Conservation (phyloP, 2,797 vertebrate genomes). For the Toxotes lorentzi region DNA sequence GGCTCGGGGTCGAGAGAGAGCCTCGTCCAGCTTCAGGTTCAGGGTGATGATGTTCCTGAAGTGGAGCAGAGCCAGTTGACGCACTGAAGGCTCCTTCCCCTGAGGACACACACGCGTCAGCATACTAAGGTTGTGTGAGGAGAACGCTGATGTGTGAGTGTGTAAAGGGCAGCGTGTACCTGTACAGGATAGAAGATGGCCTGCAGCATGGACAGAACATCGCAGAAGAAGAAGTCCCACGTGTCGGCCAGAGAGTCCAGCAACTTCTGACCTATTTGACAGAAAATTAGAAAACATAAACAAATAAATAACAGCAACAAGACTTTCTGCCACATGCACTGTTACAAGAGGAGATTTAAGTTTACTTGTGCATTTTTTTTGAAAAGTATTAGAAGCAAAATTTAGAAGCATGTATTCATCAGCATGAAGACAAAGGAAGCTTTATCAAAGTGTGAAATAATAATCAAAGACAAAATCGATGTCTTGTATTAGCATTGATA, state of each 20-base stretch:
- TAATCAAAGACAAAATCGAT: no score
- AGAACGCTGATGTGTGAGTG: background rate
- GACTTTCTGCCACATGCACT: no score
- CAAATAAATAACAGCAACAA: background rate
- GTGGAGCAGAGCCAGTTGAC: constrained; percentile 94
- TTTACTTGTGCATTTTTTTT: background rate
- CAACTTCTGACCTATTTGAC: constrained; percentile 92
- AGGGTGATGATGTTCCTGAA: constrained; percentile 97
- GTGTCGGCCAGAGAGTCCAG: constrained; percentile 97
- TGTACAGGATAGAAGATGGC: constrained; percentile 98
- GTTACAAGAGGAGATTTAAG: background rate
- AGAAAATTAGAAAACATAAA: background rate
- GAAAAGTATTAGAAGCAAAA: no score
- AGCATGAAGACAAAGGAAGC: no score
- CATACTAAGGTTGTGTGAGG: background rate
- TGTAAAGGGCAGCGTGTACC: constrained; percentile 84
- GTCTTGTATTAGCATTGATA: no score
- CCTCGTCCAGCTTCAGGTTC: constrained; percentile 95
- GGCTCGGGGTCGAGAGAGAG: constrained; percentile 91
- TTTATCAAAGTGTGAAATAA: no score
- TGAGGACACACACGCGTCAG: constrained; percentile 63
- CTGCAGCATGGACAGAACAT: constrained; percentile 95
- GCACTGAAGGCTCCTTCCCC: constrained; percentile 97
- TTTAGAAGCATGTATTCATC: no score
- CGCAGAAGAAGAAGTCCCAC: constrained; percentile 99